Conservation (phyloP, 2,113 vertebrate genomes). For the Pitta sordida region DNA sequence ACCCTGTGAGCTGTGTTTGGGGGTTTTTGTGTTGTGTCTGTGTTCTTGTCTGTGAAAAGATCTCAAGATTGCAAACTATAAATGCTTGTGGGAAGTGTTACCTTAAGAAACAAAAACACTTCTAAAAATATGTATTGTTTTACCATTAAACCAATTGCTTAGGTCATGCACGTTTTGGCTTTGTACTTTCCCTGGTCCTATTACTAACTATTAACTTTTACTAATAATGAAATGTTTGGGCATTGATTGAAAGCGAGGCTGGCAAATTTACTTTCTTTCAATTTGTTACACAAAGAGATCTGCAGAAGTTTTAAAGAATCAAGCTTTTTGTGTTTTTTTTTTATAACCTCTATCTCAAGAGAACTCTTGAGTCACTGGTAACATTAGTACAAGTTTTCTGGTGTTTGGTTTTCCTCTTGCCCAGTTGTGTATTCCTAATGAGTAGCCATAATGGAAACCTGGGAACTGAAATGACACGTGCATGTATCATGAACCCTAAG, state of each 20-base stretch:
- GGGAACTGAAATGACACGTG: not conserved
- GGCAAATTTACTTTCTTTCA: not conserved
- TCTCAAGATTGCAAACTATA: conserved; percentile 90
- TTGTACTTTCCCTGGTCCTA: conserved; percentile 67
- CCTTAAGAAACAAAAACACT: conserved; percentile 12
- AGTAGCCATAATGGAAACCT: not conserved
- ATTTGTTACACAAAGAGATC: not conserved
- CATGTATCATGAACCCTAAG: not conserved
- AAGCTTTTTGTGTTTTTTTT: not conserved
- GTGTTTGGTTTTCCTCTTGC: conserved; percentile 16
- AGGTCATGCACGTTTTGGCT: conserved; percentile 62
- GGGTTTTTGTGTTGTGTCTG: conserved; percentile 75
- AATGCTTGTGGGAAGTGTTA: conserved; percentile 67
- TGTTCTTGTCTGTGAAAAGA: conserved; percentile 74
- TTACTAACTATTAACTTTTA: not conserved
- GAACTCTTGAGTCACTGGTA: not conserved
- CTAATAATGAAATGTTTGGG: not conserved
- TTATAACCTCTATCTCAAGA: not conserved
- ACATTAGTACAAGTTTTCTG: not conserved
- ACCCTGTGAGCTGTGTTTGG: conserved; percentile 72
- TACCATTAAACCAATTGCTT: conserved; percentile 29
- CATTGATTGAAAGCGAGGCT: not conserved
- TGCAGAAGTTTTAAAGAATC: not conserved
- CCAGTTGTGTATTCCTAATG: not conserved
- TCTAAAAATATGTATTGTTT: conserved; percentile 18